A percentile compares a stretch with the other conserved stretches of the same genome.
Evolutionary conservation across 2,888 invertebrate genomes (phyloP).

Genomic region (Athalia cordata): DNA sequence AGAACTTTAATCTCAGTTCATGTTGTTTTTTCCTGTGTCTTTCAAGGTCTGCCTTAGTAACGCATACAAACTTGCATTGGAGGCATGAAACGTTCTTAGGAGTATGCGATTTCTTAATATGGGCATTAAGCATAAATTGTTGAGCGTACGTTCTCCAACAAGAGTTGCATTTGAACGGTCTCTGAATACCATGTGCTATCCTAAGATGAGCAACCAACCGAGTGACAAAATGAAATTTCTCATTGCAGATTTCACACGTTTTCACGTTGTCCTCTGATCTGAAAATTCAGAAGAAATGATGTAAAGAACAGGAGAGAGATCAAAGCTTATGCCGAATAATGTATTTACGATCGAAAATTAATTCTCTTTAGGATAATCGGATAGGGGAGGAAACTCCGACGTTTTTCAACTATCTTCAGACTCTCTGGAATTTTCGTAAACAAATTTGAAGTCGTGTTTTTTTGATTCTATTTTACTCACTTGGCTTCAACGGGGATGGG

Average conservation of each 20-base stretch:
- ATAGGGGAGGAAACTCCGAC: too few species aligned
- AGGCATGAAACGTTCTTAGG: constrained; percentile 59
- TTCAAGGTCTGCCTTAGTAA: constrained; percentile 59
- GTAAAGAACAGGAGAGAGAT: too few species aligned
- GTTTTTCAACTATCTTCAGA: not conserved
- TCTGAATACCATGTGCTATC: constrained; percentile 61
- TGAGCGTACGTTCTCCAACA: constrained; percentile 65
- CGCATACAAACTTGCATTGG: constrained; percentile 63
- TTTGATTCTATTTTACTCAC: constrained; percentile 47
- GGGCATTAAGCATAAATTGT: constrained; percentile 65
- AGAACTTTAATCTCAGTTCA: constrained; percentile 51
- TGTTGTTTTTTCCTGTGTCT: constrained; percentile 60
- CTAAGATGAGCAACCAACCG: constrained; percentile 64
- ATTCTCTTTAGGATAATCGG: too few species aligned
- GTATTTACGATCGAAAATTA: too few species aligned
- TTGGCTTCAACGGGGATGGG: constrained; percentile 18
- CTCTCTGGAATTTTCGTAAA: not conserved
- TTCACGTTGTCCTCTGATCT: constrained; percentile 61
- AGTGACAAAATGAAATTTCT: constrained; percentile 64
- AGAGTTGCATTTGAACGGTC: constrained; percentile 64
- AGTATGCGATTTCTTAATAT: constrained; percentile 64
- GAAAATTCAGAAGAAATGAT: constrained; percentile 45
- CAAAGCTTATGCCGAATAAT: too few species aligned
- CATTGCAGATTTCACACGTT: constrained; percentile 62
- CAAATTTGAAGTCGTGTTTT: not conserved